phyloP scores from a whole-genome alignment of 2,888 invertebrate species.

The Drosophila paucipuncta region DNA sequence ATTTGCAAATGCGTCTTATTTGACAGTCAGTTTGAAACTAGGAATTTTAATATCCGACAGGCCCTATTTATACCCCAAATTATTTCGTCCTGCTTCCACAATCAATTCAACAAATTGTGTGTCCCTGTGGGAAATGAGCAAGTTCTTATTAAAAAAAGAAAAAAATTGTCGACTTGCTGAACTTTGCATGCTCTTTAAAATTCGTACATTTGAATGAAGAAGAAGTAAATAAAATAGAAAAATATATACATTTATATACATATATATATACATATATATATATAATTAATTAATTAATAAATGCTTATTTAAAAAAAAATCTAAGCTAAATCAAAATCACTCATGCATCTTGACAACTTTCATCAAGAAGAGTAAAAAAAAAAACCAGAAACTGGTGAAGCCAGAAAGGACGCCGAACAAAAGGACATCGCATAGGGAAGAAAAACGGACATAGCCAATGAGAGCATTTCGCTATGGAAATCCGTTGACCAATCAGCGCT shows the following conservation, averaged over 20 bases:
- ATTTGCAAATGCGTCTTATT: slow-evolving; percentile 14
- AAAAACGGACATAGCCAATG: slow-evolving; percentile 53
- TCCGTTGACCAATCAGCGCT: slow-evolving; percentile 53
- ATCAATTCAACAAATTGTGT: slow-evolving; percentile 28
- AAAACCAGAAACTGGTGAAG: slow-evolving; percentile 24
- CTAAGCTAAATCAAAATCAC: background rate
- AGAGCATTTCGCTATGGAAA: slow-evolving; percentile 26
- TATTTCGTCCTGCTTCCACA: slow-evolving; percentile 16
- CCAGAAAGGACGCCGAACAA: slow-evolving; percentile 15
- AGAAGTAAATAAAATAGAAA: background rate
- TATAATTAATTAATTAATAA: background rate
- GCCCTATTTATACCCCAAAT: slow-evolving; percentile 65
- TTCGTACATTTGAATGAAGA: background rate
- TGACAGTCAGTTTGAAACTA: slow-evolving; percentile 48
- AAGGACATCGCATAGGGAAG: slow-evolving; percentile 28
- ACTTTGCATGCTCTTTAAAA: slow-evolving; percentile 15
- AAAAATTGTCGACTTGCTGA: background rate
- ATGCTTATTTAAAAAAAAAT: background rate
- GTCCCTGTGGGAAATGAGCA: slow-evolving; percentile 4
- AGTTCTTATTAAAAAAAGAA: background rate
- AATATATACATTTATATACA: too few species aligned
- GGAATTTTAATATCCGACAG: slow-evolving; percentile 7
- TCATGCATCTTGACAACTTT: background rate
- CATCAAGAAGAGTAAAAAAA: background rate
- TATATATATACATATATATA: background rate